Percentiles rank a stretch among this genome's conserved stretches.
These are phyloP conservation scores for Telmatherina bonti DNA, from an alignment of 2,797 vertebrate genomes.

Conservation along the genomic window DNA sequence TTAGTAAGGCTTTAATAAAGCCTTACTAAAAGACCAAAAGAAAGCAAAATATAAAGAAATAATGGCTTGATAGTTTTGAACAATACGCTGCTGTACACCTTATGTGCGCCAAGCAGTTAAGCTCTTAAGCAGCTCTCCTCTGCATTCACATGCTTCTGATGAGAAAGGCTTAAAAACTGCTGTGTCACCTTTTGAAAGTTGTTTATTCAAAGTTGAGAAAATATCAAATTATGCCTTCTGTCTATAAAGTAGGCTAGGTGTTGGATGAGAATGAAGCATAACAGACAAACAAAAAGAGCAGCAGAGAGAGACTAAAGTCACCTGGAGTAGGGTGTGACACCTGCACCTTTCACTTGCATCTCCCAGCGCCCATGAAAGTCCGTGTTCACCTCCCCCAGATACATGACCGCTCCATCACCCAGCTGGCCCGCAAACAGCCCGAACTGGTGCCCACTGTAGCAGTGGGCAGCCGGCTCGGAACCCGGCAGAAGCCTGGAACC, in stretches of 20 bases:
- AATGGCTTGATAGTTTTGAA: not conserved
- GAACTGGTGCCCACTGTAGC: constrained; percentile 93
- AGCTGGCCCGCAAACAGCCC: constrained; percentile 91
- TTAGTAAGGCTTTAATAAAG: no score
- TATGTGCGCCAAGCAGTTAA: constrained; percentile 50
- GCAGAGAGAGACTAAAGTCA: constrained; percentile 35
- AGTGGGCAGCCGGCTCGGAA: constrained; percentile 88
- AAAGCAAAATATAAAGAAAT: not conserved
- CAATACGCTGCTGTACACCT: not conserved
- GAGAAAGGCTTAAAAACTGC: constrained; percentile 6
- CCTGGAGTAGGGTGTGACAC: constrained; percentile 90
- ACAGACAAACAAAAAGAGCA: not conserved
- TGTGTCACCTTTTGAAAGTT: constrained; percentile 3
- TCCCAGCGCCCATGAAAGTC: constrained; percentile 80
- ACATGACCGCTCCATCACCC: constrained; percentile 90
- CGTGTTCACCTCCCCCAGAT: constrained; percentile 87
- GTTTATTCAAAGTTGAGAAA: not conserved
- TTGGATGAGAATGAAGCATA: not conserved
- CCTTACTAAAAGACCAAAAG: not conserved
- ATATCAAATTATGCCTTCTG: not conserved
- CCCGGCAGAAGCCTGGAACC: constrained; percentile 85
- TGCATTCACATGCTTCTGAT: constrained; percentile 23
- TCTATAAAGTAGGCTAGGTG: not conserved
- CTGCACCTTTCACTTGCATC: constrained; percentile 90
- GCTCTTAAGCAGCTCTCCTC: constrained; percentile 56